A percentile compares a stretch with the other conserved stretches of the same genome.
Evolutionary conservation across 2,797 vertebrate species (phyloP).

Genomic region (Pampus argenteus): DNA sequence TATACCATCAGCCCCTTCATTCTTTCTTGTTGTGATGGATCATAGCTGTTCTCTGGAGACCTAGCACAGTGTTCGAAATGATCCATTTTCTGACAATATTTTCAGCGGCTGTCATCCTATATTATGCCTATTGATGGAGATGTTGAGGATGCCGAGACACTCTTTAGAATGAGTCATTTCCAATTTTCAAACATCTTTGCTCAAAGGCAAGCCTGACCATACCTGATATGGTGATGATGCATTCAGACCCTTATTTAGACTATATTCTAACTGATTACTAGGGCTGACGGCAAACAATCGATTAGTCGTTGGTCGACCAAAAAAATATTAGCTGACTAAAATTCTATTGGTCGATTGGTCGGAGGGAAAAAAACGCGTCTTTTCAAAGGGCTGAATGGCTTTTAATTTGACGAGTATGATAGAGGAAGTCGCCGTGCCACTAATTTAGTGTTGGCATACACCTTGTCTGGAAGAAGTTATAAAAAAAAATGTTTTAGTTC

Average conservation of each 20-base stretch:
- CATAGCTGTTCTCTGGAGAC: constrained; percentile 40
- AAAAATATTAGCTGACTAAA: too few species aligned
- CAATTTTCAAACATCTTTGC: constrained; percentile 49
- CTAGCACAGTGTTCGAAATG: constrained; percentile 38
- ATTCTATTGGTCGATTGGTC: too few species aligned
- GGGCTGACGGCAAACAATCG: too few species aligned
- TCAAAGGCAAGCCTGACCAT: constrained; percentile 35
- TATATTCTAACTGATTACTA: not conserved
- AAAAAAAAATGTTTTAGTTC: too few species aligned
- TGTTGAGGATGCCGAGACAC: constrained; percentile 34
- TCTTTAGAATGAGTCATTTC: constrained; percentile 52
- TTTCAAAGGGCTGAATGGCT: too few species aligned
- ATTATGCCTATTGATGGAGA: constrained; percentile 61
- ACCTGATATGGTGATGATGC: constrained; percentile 31
- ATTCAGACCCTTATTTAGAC: constrained; percentile 2
- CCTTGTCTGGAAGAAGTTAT: too few species aligned
- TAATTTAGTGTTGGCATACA: too few species aligned
- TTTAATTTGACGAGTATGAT: too few species aligned
- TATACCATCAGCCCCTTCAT: constrained; percentile 33
- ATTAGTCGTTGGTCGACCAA: too few species aligned
- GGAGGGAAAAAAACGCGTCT: too few species aligned
- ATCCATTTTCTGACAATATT: constrained; percentile 65
- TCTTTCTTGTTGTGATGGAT: constrained; percentile 51
- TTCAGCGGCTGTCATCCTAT: constrained; percentile 56
- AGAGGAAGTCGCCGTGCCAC: too few species aligned